These are phyloP conservation scores for Lepus americanus DNA, from an alignment of 2,113 vertebrate genomes.

Conservation along the genomic window DNA sequence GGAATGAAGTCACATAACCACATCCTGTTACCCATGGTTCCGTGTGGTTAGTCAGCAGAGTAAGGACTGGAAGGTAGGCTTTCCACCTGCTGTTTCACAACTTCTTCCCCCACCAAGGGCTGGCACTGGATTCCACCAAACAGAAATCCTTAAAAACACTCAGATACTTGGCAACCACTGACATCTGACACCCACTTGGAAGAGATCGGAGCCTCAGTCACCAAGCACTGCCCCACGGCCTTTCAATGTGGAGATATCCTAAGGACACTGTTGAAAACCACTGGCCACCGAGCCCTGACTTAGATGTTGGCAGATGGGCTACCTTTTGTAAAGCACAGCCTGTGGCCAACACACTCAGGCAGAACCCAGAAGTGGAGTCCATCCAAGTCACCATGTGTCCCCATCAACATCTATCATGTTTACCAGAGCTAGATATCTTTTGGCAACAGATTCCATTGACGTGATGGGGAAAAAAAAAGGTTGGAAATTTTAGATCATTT, in stretches of 20 bases:
- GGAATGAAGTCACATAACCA: not conserved
- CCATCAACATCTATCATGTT: constrained; percentile 51
- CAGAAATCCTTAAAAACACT: not conserved
- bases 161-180: not conserved
- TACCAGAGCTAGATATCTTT: constrained; percentile 57
- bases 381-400: constrained; percentile 63
- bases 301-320: not conserved
- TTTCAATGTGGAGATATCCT: not conserved
- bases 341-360: constrained; percentile 7
- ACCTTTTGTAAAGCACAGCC: not conserved
- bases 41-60: not conserved
- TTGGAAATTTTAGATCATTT: constrained; percentile 65
- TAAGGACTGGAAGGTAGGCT: not conserved
- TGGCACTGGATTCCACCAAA: not conserved
- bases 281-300: not conserved
- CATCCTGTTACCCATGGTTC: not conserved
- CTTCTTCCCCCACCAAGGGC: not conserved
- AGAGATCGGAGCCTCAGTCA: not conserved
- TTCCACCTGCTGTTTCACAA: not conserved
- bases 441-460: constrained; percentile 70
- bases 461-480: constrained; percentile 63
- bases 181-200: not conserved
- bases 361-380: constrained; percentile 62
- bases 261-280: not conserved
- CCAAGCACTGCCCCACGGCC: not conserved